Evolutionary conservation across 1,140 invertebrate species (phyloP).

Genomic region (Panonychus citri): DNA sequence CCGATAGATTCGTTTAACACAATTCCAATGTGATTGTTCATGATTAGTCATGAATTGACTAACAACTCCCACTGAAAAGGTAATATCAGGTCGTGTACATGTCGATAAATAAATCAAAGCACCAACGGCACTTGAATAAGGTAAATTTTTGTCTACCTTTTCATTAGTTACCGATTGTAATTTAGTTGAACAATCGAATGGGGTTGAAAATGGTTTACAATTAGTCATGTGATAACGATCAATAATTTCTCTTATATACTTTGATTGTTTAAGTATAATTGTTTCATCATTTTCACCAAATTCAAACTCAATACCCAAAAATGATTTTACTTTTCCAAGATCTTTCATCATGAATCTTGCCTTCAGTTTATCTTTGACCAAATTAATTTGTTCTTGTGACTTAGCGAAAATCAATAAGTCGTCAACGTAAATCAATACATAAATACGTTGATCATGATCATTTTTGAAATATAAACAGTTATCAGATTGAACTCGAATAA

Average conservation of each 20-base stretch:
- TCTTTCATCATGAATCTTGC: not conserved
- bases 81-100: slow-evolving; percentile 14
- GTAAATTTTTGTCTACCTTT: slow-evolving; percentile 6
- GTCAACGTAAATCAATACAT: slow-evolving; percentile 15
- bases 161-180: not conserved
- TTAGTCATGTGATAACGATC: slow-evolving; percentile 13
- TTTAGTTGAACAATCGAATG: not conserved
- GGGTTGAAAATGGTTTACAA: not conserved
- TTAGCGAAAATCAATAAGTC: slow-evolving; percentile 9
- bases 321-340: slow-evolving; percentile 1
- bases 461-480: slow-evolving; percentile 4
- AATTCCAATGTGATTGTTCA: slow-evolving; percentile 11
- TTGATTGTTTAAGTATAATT: slow-evolving; percentile 6
- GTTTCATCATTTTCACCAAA: not conserved
- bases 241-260: not conserved
- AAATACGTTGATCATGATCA: not conserved
- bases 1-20: slow-evolving; percentile 16
- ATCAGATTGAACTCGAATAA: slow-evolving; percentile 5
- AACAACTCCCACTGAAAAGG: slow-evolving; percentile 10
- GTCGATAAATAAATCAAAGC: slow-evolving; percentile 7
- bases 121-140: slow-evolving; percentile 12
- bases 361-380: slow-evolving; percentile 1
- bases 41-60: slow-evolving; percentile 11
- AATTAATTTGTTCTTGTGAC: not conserved
- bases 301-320: slow-evolving; percentile 14